These are phyloP conservation scores for Leuctra nigra DNA, from an alignment of 2,888 invertebrate genomes.

Conservation along the genomic window DNA sequence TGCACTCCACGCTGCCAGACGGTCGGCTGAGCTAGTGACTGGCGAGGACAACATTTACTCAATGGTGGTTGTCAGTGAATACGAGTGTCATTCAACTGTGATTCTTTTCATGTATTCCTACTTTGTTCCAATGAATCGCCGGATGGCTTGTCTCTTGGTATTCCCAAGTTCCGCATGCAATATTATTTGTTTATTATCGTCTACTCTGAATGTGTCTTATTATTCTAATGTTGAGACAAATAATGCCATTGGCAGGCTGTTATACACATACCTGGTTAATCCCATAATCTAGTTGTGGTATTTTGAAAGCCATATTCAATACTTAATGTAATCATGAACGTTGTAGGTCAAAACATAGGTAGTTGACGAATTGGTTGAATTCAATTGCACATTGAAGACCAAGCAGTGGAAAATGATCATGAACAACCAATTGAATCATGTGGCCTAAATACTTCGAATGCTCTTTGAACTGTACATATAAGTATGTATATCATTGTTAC, in stretches of 20 bases:
- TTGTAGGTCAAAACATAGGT: background rate
- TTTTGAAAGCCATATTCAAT: slow-evolving; percentile 1
- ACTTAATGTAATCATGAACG: background rate
- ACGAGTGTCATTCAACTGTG: too few relatives aligned
- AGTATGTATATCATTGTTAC: slow-evolving; percentile 21
- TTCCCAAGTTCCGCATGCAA: too few relatives aligned
- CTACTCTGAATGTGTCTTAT: slow-evolving; percentile 20
- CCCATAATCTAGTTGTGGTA: slow-evolving; percentile 8
- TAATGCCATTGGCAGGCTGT: slow-evolving; percentile 24
- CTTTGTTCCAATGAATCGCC: slow-evolving; percentile 13
- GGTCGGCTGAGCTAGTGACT: too few relatives aligned
- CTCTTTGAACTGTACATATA: slow-evolving; percentile 20
- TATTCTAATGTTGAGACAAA: slow-evolving; percentile 24
- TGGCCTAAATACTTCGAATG: slow-evolving; percentile 27
- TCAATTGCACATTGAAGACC: too few relatives aligned
- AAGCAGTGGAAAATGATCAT: background rate
- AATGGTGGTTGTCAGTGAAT: too few relatives aligned
- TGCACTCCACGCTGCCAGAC: too few relatives aligned
- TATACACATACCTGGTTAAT: slow-evolving; percentile 8
- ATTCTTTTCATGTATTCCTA: slow-evolving; percentile 12
- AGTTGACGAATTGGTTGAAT: background rate
- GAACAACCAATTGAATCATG: slow-evolving; percentile 20
- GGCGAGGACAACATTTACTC: too few relatives aligned
- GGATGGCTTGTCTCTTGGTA: too few relatives aligned
- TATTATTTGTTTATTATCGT: too few relatives aligned